These are phyloP conservation scores for Chrysolina haemoptera DNA, from an alignment of 2,888 invertebrate species.

Conservation along the genomic window DNA sequence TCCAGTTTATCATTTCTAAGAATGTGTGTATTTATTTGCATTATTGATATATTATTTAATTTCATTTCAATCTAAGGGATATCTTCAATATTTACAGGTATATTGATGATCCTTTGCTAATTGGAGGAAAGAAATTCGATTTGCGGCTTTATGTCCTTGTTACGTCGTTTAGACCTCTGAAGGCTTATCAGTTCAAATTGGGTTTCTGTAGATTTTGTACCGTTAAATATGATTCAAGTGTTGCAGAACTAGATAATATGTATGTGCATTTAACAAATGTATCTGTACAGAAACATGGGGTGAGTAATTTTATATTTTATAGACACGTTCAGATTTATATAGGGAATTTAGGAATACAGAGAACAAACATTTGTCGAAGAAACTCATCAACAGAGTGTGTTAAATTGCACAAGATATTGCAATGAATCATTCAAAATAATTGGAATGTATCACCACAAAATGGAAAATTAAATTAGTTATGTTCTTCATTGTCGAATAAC, in stretches of 20 bases:
- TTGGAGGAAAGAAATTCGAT: constrained; percentile 97
- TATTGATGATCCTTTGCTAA: constrained; percentile 94
- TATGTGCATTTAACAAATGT: constrained; percentile 97
- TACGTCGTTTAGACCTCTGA: constrained; percentile 93
- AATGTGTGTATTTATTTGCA: background rate
- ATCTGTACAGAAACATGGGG: constrained; percentile 97
- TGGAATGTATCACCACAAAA: too few species aligned
- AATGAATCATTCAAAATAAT: too few species aligned
- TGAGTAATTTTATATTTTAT: constrained; percentile 66
- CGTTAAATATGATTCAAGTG: constrained; percentile 93
- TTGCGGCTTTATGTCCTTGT: constrained; percentile 92
- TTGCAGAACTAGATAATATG: constrained; percentile 90
- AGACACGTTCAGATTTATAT: too few species aligned
- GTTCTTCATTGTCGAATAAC: too few species aligned
- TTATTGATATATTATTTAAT: too few species aligned
- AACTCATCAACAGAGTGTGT: too few species aligned
- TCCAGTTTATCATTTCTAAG: background rate
- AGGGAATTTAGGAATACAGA: too few species aligned
- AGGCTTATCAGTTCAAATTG: constrained; percentile 92
- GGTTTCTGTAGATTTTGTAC: constrained; percentile 98
- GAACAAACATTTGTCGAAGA: too few species aligned
- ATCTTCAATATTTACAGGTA: constrained; percentile 62
- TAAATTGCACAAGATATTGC: too few species aligned
- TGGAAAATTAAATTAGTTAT: too few species aligned
- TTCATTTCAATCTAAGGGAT: too few species aligned